These are phyloP conservation scores for Bagarius yarrelli DNA, from an alignment of 2,113 vertebrate species.

Conservation along the genomic window DNA sequence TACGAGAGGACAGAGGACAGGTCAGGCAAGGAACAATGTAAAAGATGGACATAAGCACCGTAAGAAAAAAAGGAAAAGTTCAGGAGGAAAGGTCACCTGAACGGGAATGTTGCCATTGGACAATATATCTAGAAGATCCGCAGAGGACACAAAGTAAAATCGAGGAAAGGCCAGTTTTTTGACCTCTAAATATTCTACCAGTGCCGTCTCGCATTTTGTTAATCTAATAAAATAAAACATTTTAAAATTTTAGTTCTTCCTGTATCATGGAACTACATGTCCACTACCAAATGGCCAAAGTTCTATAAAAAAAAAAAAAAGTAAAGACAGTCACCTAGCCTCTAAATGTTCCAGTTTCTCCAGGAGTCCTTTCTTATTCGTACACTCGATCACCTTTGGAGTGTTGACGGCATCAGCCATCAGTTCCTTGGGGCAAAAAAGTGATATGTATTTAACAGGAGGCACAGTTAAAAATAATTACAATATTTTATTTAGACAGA, in stretches of 20 bases:
- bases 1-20: slow-evolving; percentile 50
- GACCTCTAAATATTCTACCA: slow-evolving; percentile 90
- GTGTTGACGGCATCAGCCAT: too few species aligned
- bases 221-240: slow-evolving; percentile 68
- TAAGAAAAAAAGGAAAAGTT: not conserved
- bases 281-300: not conserved
- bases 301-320: not conserved
- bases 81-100: slow-evolving; percentile 58
- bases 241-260: too few species aligned
- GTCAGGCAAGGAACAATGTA: not conserved
- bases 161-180: slow-evolving; percentile 91
- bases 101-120: slow-evolving; percentile 88
- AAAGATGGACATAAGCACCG: not conserved
- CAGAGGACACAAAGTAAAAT: slow-evolving; percentile 96
- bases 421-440: too few species aligned
- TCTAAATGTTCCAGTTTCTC: too few species aligned
- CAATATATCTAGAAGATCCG: slow-evolving; percentile 91
- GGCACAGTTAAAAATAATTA: too few species aligned
- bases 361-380: too few species aligned
- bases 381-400: too few species aligned
- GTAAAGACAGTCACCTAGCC: slow-evolving; percentile 66
- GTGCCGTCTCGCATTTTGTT: slow-evolving; percentile 89
- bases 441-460: too few species aligned
- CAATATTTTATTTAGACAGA: too few species aligned
- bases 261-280: not conserved